Evolutionary conservation across 2,888 invertebrate species (phyloP).

Genomic region (Lamellibrachia satsuma): DNA sequence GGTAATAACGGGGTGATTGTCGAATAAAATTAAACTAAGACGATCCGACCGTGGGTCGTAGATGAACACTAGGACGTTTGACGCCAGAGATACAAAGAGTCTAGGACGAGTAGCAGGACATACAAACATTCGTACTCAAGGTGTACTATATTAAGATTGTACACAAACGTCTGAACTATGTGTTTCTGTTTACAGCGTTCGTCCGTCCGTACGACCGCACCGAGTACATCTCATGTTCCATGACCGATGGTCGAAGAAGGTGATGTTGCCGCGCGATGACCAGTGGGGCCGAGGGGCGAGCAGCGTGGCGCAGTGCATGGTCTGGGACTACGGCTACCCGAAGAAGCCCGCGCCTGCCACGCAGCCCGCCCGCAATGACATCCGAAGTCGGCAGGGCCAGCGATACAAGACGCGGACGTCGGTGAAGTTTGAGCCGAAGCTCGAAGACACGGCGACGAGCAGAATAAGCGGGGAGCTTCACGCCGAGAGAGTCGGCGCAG

Average conservation of each 20-base stretch:
- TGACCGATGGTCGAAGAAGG: not conserved
- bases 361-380: not conserved
- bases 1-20: too few relatives aligned
- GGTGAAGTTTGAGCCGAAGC: not conserved
- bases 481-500: not conserved
- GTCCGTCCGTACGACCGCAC: not conserved
- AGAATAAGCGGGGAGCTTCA: not conserved
- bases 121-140: too few relatives aligned
- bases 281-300: constrained; percentile 20
- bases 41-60: too few relatives aligned
- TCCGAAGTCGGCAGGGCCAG: not conserved
- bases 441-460: constrained; percentile 13
- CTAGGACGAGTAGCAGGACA: too few relatives aligned
- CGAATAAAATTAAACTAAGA: too few relatives aligned
- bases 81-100: too few relatives aligned
- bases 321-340: constrained; percentile 21
- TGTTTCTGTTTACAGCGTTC: not conserved
- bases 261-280: constrained; percentile 18
- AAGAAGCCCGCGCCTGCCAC: not conserved
- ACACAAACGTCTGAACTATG: not conserved
- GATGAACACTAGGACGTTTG: too few relatives aligned
- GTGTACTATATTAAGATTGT: too few relatives aligned
- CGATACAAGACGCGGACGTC: not conserved
- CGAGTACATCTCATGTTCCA: constrained; percentile 23
- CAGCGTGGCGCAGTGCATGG: constrained; percentile 22